A percentile compares a stretch with the other conserved stretches of the same genome.
These are phyloP conservation scores for Thera obeliscata DNA, from an alignment of 2,888 invertebrate species.

Conservation along the genomic window DNA sequence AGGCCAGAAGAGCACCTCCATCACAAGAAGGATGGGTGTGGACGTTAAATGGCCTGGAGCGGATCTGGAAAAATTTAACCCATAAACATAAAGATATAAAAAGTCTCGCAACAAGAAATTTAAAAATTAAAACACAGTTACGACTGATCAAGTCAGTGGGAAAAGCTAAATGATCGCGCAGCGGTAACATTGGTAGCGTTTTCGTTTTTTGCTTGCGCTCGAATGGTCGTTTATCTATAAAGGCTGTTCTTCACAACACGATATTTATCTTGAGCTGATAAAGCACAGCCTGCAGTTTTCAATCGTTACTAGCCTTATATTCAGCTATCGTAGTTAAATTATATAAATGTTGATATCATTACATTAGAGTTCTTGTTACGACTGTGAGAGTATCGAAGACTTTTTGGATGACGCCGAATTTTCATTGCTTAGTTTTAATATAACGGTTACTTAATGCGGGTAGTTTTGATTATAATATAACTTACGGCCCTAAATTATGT, in stretches of 20 bases:
- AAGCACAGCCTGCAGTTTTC: slow-evolving; percentile 33
- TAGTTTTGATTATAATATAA: too few relatives aligned
- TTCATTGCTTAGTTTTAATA: slow-evolving; percentile 2
- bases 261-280: slow-evolving; percentile 32
- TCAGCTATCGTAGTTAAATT: slow-evolving; percentile 38
- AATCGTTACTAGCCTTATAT: slow-evolving; percentile 31
- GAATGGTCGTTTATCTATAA: slow-evolving; percentile 13
- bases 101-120: too few relatives aligned
- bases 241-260: slow-evolving; percentile 14
- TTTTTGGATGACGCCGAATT: slow-evolving; percentile 26
- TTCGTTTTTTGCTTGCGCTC: slow-evolving; percentile 4
- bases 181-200: background rate
- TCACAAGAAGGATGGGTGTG: too few relatives aligned
- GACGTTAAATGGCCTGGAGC: too few relatives aligned
- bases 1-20: too few relatives aligned
- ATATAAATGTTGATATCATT: slow-evolving; percentile 39
- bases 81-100: too few relatives aligned
- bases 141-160: background rate
- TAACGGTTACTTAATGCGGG: background rate
- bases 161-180: background rate
- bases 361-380: slow-evolving; percentile 34
- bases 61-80: too few relatives aligned
- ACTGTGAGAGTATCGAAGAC: slow-evolving; percentile 11
- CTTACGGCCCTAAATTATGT: too few relatives aligned
- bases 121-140: background rate